These are phyloP conservation scores for Amphiprion ocellaris DNA, from an alignment of 2,113 vertebrate genomes.

Conservation along the genomic window DNA sequence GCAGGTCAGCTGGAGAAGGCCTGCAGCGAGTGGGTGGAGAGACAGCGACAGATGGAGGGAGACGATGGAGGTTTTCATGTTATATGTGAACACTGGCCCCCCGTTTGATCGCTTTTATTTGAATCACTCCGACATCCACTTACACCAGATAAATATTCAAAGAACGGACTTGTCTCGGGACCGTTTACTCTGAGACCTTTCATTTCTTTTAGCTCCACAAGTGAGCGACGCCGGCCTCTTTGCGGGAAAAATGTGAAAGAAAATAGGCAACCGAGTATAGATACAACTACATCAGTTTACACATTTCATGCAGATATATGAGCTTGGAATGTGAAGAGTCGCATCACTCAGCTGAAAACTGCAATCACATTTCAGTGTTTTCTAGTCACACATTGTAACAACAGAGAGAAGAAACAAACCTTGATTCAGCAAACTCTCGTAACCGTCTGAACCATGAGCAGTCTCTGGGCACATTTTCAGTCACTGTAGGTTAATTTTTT, in stretches of 20 bases:
- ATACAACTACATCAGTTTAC: not conserved
- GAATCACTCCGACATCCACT: slow-evolving; percentile 5
- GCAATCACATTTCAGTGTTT: too few species aligned
- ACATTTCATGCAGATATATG: not conserved
- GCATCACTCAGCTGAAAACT: too few species aligned
- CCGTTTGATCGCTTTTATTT: slow-evolving; percentile 36
- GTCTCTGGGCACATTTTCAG: too few species aligned
- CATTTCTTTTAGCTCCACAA: not conserved
- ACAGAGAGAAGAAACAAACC: too few species aligned
- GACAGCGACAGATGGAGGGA: slow-evolving; percentile 52
- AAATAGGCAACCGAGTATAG: not conserved
- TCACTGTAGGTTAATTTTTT: too few species aligned
- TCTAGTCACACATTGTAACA: too few species aligned
- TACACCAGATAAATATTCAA: slow-evolving; percentile 8
- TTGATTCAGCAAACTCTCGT: too few species aligned
- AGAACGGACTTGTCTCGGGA: slow-evolving; percentile 2
- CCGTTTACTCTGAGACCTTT: not conserved
- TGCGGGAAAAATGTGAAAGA: not conserved
- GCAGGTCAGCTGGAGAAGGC: slow-evolving; percentile 64
- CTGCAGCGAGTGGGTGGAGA: slow-evolving; percentile 60
- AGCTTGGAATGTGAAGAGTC: too few species aligned
- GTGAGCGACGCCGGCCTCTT: not conserved
- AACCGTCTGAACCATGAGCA: too few species aligned
- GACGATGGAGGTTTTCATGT: slow-evolving; percentile 38
- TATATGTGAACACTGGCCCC: slow-evolving; percentile 22